Percentiles rank a stretch among this genome's conserved stretches.
Conservation (phyloP, 2,888 invertebrate genomes). For the Polyommatus icarus region DNA sequence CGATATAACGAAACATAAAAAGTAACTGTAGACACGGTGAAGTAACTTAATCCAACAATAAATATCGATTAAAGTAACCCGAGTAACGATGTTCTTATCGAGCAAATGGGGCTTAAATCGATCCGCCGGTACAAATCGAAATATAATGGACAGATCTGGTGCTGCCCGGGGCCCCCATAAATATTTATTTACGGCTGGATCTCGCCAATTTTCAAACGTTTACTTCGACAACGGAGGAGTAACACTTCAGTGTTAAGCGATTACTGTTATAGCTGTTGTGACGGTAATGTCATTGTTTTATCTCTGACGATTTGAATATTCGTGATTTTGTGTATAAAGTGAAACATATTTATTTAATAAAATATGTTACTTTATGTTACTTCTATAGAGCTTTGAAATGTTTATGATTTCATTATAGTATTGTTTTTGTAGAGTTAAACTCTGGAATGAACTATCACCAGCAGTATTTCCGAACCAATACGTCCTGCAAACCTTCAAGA, state of each 20-base stretch:
- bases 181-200: conserved; percentile 40
- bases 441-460: no score
- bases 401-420: no score
- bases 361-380: no score
- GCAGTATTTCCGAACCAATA: no score
- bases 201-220: conserved; percentile 30
- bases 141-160: conserved; percentile 42
- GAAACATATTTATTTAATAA: neutral
- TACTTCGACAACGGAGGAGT: conserved; percentile 23
- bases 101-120: conserved; percentile 32
- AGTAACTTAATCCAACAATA: conserved; percentile 1
- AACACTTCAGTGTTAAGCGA: conserved; percentile 27
- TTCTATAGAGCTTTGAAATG: no score
- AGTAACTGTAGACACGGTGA: neutral
- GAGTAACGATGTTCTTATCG: conserved; percentile 32
- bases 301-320: neutral
- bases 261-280: conserved; percentile 8
- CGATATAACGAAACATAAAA: neutral
- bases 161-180: conserved; percentile 36
- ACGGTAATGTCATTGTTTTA: conserved; percentile 8
- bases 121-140: conserved; percentile 40
- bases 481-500: no score
- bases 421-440: no score
- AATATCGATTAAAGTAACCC: conserved; percentile 31
- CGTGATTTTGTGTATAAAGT: neutral